Evolutionary conservation across 2,797 vertebrate genomes (phyloP).

Genomic region (Clarias pachynema): DNA sequence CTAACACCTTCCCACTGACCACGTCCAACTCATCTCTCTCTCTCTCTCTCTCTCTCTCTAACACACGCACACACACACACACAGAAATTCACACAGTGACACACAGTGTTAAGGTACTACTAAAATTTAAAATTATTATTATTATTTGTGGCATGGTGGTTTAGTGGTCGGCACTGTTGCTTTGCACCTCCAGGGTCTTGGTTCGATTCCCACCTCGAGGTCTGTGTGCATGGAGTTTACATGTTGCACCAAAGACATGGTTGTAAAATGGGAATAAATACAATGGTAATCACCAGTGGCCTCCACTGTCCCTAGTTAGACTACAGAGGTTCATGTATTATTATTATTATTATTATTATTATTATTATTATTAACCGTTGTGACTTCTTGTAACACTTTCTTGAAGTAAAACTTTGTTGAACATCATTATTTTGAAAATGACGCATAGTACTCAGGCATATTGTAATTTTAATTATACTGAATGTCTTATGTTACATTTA

Average conservation of each 20-base stretch:
- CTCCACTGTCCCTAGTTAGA: too few relatives aligned
- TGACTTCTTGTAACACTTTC: background rate
- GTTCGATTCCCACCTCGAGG: too few relatives aligned
- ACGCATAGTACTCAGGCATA: background rate
- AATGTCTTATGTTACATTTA: background rate
- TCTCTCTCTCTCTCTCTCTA: background rate
- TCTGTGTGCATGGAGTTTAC: too few relatives aligned
- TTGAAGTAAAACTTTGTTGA: background rate
- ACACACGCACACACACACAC: slow-evolving; percentile 6
- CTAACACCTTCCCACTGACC: slow-evolving; percentile 39
- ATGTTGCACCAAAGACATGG: too few relatives aligned
- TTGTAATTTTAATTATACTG: background rate
- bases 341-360: background rate
- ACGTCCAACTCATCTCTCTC: slow-evolving; percentile 17
- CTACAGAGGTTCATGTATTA: too few relatives aligned
- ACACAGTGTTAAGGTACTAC: background rate
- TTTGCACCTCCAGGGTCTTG: too few relatives aligned
- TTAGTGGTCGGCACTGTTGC: too few relatives aligned
- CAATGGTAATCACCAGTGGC: too few relatives aligned
- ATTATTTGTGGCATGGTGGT: background rate
- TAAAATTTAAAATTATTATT: background rate
- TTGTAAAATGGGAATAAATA: too few relatives aligned
- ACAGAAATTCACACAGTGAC: slow-evolving; percentile 15
- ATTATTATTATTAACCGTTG: background rate
- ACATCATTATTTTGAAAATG: background rate